Conservation (phyloP, 2,113 vertebrate species). For the Pandion haliaetus region DNA sequence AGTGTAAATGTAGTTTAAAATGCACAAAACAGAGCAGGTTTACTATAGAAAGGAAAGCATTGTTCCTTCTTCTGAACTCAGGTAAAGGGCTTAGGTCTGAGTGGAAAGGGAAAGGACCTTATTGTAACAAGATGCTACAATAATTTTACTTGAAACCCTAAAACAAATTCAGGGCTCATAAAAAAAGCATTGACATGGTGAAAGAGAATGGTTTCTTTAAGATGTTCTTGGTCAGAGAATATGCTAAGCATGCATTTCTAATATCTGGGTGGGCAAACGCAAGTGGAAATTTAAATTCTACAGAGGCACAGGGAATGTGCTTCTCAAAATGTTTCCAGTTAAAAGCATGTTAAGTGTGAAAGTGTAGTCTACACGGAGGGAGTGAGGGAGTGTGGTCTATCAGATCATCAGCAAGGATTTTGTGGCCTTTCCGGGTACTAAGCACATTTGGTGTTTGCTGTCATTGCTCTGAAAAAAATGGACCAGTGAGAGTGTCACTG, state of each 20-base stretch:
- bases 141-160: conserved; percentile 57
- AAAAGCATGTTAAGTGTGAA: conserved; percentile 51
- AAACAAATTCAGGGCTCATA: conserved; percentile 58
- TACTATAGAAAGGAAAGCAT: conserved; percentile 32
- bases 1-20: background rate
- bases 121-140: conserved; percentile 56
- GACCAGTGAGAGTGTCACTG: background rate
- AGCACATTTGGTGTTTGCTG: background rate
- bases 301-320: conserved; percentile 59
- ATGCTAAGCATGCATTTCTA: conserved; percentile 55
- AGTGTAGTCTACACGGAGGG: conserved; percentile 22
- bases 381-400: conserved; percentile 11
- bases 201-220: conserved; percentile 71
- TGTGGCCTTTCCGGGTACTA: background rate
- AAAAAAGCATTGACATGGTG: conserved; percentile 56
- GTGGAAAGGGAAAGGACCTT: conserved; percentile 44
- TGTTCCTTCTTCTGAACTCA: conserved; percentile 25
- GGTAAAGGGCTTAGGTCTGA: conserved; percentile 26
- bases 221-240: conserved; percentile 63
- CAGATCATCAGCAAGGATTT: conserved; percentile 16
- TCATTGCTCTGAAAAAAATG: background rate
- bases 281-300: conserved; percentile 65
- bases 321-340: conserved; percentile 64
- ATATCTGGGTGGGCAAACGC: conserved; percentile 59
- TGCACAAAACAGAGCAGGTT: background rate